phyloP scores from a whole-genome alignment of 2,113 vertebrate genomes.

The Neopipo cinnamomea region DNA sequence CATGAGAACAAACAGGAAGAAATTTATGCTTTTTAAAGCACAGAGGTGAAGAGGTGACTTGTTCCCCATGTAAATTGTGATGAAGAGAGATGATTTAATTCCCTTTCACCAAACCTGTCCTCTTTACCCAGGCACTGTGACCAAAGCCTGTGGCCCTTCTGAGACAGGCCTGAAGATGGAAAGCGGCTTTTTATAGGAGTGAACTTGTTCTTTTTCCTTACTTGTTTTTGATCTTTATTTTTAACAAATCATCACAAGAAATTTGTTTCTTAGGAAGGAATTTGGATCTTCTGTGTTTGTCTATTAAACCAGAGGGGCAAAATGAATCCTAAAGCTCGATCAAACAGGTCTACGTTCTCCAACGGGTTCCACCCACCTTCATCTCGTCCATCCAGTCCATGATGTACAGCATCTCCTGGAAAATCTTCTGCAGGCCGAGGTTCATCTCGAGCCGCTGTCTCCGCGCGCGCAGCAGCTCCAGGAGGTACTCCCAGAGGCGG shows the following conservation, averaged over 20 bases:
- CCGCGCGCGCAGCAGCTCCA: conserved; percentile 90
- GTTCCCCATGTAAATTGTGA: background rate
- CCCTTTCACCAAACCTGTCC: background rate
- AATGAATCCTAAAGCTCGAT: background rate
- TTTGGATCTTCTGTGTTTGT: background rate
- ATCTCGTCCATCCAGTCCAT: conserved; percentile 99
- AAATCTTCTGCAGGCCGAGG: conserved; percentile 92
- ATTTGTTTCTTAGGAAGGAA: background rate
- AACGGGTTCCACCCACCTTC: conserved; percentile 79
- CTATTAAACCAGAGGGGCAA: background rate
- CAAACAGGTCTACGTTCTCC: background rate
- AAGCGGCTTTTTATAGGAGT: background rate
- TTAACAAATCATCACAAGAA: background rate
- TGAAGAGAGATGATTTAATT: background rate
- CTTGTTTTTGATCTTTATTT: background rate
- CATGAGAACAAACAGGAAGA: conserved; percentile 7
- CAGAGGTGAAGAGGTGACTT: conserved; percentile 3
- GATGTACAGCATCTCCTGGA: conserved; percentile 97
- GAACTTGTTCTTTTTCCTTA: background rate
- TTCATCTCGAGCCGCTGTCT: conserved; percentile 91
- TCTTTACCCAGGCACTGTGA: background rate
- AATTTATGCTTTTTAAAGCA: conserved; percentile 19
- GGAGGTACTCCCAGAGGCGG: conserved; percentile 94
- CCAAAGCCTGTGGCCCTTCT: background rate
- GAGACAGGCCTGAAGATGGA: background rate